phyloP scores from a whole-genome alignment of 2,888 invertebrate genomes.

The Lasius platythorax region DNA sequence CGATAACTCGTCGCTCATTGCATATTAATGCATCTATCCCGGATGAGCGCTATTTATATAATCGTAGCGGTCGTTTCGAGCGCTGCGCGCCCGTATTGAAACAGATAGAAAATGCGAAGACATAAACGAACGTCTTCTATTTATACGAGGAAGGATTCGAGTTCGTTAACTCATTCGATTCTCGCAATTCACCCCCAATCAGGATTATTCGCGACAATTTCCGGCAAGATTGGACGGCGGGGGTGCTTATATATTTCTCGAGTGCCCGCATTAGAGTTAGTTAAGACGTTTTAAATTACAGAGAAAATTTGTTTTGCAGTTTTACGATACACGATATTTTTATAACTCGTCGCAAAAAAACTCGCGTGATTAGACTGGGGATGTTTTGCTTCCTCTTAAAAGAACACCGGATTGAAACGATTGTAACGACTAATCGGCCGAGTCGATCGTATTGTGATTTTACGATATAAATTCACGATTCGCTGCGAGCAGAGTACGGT shows the following conservation, averaged over 20 bases:
- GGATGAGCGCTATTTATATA: constrained; percentile 20
- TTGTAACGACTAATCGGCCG: neutral
- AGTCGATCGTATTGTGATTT: constrained; percentile 23
- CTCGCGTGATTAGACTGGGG: neutral
- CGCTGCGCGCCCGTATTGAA: neutral
- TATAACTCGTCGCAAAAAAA: neutral
- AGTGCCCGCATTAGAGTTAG: neutral
- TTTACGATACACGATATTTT: neutral
- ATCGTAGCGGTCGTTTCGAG: neutral
- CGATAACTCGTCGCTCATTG: constrained; percentile 10
- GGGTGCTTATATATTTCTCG: neutral
- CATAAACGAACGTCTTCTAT: neutral
- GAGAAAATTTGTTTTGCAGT: neutral
- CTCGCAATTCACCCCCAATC: neutral
- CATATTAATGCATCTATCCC: constrained; percentile 18
- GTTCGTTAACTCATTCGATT: constrained; percentile 24
- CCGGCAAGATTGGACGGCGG: neutral
- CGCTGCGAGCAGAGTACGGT: neutral
- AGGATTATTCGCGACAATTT: neutral
- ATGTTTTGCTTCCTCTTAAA: neutral
- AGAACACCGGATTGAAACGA: neutral
- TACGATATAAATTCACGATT: constrained; percentile 25
- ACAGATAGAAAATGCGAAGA: neutral
- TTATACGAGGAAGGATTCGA: neutral
- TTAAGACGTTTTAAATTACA: neutral